phyloP scores from a whole-genome alignment of 2,113 vertebrate genomes.

The Leiothrix lutea region DNA sequence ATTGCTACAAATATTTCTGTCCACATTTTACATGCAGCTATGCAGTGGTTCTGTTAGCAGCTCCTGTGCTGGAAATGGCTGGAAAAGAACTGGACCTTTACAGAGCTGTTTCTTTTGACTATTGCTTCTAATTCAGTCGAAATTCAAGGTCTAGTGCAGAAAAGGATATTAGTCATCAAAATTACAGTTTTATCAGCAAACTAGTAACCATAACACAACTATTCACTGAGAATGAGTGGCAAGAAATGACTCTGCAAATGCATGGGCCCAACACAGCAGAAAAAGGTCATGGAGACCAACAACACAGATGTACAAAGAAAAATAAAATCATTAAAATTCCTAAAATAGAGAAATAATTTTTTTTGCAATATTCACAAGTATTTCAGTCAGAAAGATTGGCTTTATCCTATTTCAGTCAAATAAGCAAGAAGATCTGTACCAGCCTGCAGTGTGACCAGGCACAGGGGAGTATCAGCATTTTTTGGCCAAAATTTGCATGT shows the following conservation, averaged over 20 bases:
- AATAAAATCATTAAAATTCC: not conserved
- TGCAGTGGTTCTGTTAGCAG: not conserved
- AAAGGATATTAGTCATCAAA: not conserved
- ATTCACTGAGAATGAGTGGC: not conserved
- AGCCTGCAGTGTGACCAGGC: not conserved
- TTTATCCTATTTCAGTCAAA: not conserved
- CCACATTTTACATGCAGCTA: not conserved
- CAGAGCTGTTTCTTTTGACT: not conserved
- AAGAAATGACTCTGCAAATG: not conserved
- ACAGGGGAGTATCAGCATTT: not conserved
- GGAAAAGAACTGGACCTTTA: not conserved
- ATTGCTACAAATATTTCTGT: constrained; percentile 15
- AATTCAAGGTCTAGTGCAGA: not conserved
- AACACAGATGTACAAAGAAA: not conserved
- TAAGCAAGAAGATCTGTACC: not conserved
- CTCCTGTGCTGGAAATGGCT: not conserved
- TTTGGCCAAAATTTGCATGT: not conserved
- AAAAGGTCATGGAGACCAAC: accelerated
- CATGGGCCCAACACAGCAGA: not conserved
- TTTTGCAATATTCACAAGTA: not conserved
- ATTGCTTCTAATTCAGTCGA: not conserved
- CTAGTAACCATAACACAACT: not conserved
- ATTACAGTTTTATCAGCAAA: not conserved
- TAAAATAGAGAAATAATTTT: not conserved
- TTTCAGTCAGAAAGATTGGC: not conserved